Conservation (phyloP, 2,113 vertebrate species). For the Tretioscincus oriximinensis region DNA sequence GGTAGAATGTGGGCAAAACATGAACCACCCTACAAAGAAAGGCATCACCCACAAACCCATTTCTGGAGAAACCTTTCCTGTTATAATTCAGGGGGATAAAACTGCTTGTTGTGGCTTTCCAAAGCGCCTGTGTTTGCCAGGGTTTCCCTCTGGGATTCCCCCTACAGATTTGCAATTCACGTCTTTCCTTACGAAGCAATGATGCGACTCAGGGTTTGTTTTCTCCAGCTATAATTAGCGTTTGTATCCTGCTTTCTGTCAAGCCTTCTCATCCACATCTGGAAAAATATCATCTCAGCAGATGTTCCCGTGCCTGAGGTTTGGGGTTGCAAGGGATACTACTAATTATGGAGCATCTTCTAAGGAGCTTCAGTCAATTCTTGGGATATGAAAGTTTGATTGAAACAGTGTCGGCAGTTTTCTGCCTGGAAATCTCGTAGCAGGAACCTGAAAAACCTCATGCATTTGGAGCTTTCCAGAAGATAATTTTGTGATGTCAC, state of each 20-base stretch:
- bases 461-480: no score
- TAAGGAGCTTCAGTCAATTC: neutral
- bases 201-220: neutral
- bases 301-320: neutral
- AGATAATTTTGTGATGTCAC: no score
- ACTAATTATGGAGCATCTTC: conserved; percentile 20
- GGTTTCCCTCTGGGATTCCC: rapidly evolving
- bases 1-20: no score
- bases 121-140: no score
- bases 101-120: neutral
- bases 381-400: neutral
- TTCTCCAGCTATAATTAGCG: neutral
- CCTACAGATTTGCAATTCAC: neutral
- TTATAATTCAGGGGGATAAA: neutral
- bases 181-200: neutral
- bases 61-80: neutral
- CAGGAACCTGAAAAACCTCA: no score
- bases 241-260: conserved; percentile 12
- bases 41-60: neutral
- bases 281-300: neutral
- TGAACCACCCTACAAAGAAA: neutral
- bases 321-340: neutral
- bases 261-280: conserved; percentile 28
- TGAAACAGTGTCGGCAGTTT: neutral
- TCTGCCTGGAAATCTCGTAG: no score